Percentiles rank a stretch among this genome's conserved stretches.
These are phyloP conservation scores for Cacatua alba DNA, from an alignment of 2,113 vertebrate genomes.

Conservation along the genomic window DNA sequence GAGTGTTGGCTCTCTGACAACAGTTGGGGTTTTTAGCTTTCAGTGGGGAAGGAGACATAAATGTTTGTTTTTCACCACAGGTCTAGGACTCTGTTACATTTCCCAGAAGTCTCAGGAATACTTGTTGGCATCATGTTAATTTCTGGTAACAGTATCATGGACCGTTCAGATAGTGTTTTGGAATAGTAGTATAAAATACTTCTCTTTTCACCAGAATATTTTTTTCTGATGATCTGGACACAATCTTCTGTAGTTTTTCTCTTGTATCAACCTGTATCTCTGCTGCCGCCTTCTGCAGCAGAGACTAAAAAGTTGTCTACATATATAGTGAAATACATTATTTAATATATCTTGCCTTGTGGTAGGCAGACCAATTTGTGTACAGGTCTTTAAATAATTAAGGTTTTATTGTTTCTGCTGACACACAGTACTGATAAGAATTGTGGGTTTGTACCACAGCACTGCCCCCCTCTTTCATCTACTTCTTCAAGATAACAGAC, in stretches of 20 bases:
- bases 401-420: not conserved
- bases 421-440: not conserved
- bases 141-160: not conserved
- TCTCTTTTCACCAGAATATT: not conserved
- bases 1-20: not conserved
- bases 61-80: not conserved
- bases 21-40: not conserved
- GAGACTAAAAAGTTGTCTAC: not conserved
- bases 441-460: not conserved
- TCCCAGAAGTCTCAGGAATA: not conserved
- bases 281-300: not conserved
- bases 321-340: not conserved
- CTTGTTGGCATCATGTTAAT: not conserved
- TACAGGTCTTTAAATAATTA: not conserved
- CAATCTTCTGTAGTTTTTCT: not conserved
- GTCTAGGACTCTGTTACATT: not conserved
- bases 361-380: not conserved
- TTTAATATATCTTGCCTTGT: not conserved
- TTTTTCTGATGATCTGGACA: not conserved
- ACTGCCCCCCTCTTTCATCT: not conserved
- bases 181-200: not conserved
- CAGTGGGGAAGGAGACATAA: not conserved
- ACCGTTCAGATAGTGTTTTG: not conserved
- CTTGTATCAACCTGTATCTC: not conserved
- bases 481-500: not conserved